These are phyloP conservation scores for Philereme transversata DNA, from an alignment of 2,888 invertebrate genomes.

Conservation along the genomic window DNA sequence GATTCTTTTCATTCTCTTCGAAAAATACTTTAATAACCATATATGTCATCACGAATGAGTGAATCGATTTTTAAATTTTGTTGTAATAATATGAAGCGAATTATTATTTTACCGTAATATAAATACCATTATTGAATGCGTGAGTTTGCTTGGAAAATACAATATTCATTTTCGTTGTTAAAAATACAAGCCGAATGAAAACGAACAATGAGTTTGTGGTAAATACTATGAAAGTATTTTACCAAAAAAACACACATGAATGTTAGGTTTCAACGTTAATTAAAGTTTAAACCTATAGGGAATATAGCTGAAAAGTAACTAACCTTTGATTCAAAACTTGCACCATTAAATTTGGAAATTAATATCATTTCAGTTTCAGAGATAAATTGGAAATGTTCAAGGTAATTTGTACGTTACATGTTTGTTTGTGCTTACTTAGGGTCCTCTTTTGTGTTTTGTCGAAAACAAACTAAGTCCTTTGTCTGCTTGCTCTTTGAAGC, in stretches of 20 bases:
- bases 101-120: too few relatives aligned
- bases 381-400: slow-evolving; percentile 59
- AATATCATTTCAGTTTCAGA: slow-evolving; percentile 53
- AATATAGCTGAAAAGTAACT: not conserved
- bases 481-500: slow-evolving; percentile 57
- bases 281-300: not conserved
- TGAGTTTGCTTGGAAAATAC: not conserved
- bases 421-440: slow-evolving; percentile 66
- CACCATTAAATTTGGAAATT: slow-evolving; percentile 17
- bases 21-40: too few relatives aligned
- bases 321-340: not conserved
- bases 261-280: not conserved
- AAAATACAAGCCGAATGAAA: not conserved
- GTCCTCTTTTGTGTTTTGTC: slow-evolving; percentile 67
- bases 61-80: too few relatives aligned
- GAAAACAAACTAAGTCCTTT: slow-evolving; percentile 72
- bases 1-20: too few relatives aligned
- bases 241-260: not conserved
- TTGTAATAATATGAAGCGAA: too few relatives aligned
- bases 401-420: slow-evolving; percentile 63
- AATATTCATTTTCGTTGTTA: not conserved
- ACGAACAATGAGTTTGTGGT: not conserved
- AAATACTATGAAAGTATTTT: not conserved
- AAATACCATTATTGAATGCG: not conserved
- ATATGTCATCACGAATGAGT: too few relatives aligned